These are phyloP conservation scores for Naja naja DNA, from an alignment of 2,113 vertebrate species.

Conservation along the genomic window DNA sequence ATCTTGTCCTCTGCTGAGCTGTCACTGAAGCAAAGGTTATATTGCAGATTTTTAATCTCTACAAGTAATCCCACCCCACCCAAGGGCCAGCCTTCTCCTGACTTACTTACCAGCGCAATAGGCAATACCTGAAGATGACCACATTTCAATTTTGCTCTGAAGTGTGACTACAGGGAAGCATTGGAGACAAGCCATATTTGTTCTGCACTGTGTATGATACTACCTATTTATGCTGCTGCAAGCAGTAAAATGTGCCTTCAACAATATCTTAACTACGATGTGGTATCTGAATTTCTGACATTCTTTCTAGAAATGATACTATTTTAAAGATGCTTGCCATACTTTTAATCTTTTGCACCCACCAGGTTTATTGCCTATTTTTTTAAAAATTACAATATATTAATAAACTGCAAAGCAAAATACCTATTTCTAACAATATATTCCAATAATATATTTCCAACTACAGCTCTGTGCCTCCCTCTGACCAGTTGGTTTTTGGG, in stretches of 20 bases:
- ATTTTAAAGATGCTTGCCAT: neutral
- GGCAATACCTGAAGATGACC: neutral
- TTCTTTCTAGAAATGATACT: neutral
- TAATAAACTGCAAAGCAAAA: neutral
- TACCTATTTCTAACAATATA: neutral
- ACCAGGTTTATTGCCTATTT: neutral
- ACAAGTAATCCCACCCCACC: neutral
- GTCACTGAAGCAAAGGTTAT: neutral
- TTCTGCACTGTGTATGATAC: neutral
- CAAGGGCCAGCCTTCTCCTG: neutral
- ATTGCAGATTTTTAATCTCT: neutral
- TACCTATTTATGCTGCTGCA: neutral
- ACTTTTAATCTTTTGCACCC: neutral
- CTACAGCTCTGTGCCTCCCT: neutral
- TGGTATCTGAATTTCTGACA: neutral
- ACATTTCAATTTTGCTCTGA: neutral
- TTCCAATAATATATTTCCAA: neutral
- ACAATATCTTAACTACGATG: neutral
- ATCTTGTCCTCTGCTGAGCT: neutral
- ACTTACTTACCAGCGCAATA: neutral
- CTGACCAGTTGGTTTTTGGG: too few species aligned
- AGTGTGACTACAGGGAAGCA: too few species aligned
- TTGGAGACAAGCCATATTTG: neutral
- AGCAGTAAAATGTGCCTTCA: neutral
- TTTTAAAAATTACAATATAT: neutral